Conservation (phyloP, 2,797 vertebrate genomes). For the Melanotaenia maccullochi region DNA sequence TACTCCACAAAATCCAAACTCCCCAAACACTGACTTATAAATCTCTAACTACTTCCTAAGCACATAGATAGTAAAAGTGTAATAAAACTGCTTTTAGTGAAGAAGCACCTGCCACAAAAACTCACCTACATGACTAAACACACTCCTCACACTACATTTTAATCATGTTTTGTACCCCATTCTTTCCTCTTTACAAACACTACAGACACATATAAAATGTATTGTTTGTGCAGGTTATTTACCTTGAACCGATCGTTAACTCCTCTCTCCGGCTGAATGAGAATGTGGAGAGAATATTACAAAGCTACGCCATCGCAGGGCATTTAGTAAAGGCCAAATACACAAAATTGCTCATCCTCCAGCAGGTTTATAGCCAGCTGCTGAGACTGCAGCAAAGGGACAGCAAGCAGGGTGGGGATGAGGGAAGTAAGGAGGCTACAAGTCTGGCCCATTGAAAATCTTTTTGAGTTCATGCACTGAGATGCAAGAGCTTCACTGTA, state of each 20-base stretch:
- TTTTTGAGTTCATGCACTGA: slow-evolving; percentile 60
- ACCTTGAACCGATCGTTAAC: slow-evolving; percentile 81
- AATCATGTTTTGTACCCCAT: slow-evolving; percentile 23
- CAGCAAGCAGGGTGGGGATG: slow-evolving; percentile 54
- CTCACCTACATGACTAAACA: slow-evolving; percentile 46
- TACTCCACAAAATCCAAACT: not conserved
- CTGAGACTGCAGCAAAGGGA: slow-evolving; percentile 48
- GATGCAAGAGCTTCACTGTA: slow-evolving; percentile 32
- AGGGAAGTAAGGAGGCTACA: slow-evolving; percentile 38
- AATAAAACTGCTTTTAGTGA: slow-evolving; percentile 32
- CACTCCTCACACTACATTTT: slow-evolving; percentile 27
- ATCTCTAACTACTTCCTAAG: slow-evolving; percentile 7
- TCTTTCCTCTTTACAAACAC: slow-evolving; percentile 55
- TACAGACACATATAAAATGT: slow-evolving; percentile 51
- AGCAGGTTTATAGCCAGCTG: slow-evolving; percentile 57
- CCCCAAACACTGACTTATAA: not conserved
- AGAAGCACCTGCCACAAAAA: slow-evolving; percentile 41
- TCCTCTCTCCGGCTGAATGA: slow-evolving; percentile 84
- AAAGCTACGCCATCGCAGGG: slow-evolving; percentile 61
- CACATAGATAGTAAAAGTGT: slow-evolving; percentile 27
- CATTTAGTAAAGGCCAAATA: slow-evolving; percentile 53
- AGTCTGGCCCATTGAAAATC: slow-evolving; percentile 21
- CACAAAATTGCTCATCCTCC: slow-evolving; percentile 46
- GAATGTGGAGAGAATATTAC: slow-evolving; percentile 79
- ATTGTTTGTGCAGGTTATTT: slow-evolving; percentile 67